Evolutionary conservation across 2,888 invertebrate genomes (phyloP), one percentile per base, ranked within the genome.

Genomic region (Pardosa pseudoannulata): DNA sequence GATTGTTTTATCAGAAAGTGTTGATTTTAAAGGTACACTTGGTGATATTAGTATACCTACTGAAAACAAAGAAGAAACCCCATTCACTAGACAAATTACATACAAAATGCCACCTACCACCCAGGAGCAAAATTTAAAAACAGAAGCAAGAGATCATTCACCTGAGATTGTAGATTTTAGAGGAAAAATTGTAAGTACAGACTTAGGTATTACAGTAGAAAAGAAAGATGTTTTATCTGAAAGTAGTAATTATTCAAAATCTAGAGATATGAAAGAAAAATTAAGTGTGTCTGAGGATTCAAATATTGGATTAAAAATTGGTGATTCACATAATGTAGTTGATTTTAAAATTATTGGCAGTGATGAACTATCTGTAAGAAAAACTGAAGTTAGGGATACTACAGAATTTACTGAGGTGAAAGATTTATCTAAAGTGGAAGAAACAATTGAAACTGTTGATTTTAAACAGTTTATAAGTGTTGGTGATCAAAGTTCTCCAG

Each of bases 121-220:
- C 7, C 9, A 13, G 9, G n/a, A 46, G 16, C 5, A 46, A 46
- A n/a, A 6, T 16, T 46, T 16, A 13, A 46, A 13, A 46, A 46
- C 2, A 11, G 7, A 13, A 46, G 2, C 2, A 16, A 46, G 16
- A 2, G 2, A 16, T 46, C 9, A 46, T 11, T 2, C 7, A 46
- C 16, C 19, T 56, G 56, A 56, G 23, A 56, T 56, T 16, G 56
- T 56, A 23, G 56, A 56, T 56, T 56, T 56, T 56, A 56, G 23
- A 23, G 56, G 56, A 16, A 3, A 56, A 56, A 1, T 23, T 23
- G 16, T 56, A 6, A 16, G n/a, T 46, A 16, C 6, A 5, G 5
- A 5, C 11, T 36, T 11, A 36, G 36, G 11, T 36, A n/a, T n/a
- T n/a, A n/a, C n/a, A n/a, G 36, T 36, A 36, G 36, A 36, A 36